A percentile compares a stretch with the other conserved stretches of the same genome.
Conservation (phyloP, 2,797 vertebrate genomes). For the Halcyon leucocephala region DNA sequence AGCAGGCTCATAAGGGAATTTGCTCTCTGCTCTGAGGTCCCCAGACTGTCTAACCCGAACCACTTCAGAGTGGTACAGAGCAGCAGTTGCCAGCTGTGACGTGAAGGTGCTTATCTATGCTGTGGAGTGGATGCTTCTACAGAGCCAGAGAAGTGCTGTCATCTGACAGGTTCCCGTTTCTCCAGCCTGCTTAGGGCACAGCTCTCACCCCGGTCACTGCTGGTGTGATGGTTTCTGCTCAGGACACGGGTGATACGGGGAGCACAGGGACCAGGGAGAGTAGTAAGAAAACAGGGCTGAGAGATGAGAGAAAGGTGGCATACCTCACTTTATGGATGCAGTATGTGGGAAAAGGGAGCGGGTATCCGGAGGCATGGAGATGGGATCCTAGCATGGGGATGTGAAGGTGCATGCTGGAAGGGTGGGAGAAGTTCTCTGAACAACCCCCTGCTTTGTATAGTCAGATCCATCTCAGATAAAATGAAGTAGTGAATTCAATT, state of each 20-base stretch:
- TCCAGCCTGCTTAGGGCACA: neutral
- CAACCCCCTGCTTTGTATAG: neutral
- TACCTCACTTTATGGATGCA: neutral
- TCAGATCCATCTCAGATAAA: neutral
- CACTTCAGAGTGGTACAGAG: neutral
- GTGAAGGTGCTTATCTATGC: neutral
- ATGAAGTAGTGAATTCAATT: neutral
- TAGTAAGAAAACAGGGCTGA: neutral
- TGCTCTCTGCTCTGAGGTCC: neutral
- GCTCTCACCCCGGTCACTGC: neutral
- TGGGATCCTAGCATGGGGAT: neutral
- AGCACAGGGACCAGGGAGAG: neutral
- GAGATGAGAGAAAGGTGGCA: neutral
- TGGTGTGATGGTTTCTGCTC: neutral
- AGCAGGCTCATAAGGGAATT: neutral
- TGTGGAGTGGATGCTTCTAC: neutral
- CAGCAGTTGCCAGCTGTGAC: neutral
- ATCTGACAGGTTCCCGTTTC: neutral
- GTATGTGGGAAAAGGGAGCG: neutral
- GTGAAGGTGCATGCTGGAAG: neutral
- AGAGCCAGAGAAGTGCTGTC: neutral
- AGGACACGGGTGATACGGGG: neutral
- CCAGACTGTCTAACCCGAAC: neutral
- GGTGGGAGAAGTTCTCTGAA: neutral
- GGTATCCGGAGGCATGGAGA: neutral